These are phyloP conservation scores for Heliconius hermathena DNA, from an alignment of 1,140 invertebrate species.

Conservation along the genomic window DNA sequence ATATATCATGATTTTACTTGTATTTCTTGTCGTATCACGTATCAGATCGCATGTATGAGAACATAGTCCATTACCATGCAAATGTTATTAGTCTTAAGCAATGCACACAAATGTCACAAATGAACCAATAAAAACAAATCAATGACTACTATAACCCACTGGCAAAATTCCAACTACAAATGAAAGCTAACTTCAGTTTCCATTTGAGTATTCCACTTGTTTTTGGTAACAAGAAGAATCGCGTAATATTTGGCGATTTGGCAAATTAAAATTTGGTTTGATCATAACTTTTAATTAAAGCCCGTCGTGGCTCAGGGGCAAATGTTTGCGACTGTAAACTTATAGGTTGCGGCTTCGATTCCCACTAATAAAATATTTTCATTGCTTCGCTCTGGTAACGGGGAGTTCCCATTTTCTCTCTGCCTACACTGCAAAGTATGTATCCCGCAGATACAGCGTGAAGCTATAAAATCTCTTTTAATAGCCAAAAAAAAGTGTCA, in stretches of 20 bases:
- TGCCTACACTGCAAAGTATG: too few species aligned
- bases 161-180: constrained; percentile 29
- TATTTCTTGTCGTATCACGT: not conserved
- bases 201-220: constrained; percentile 24
- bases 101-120: constrained; percentile 24
- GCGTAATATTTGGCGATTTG: constrained; percentile 4
- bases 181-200: constrained; percentile 31
- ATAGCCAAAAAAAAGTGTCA: too few species aligned
- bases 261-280: constrained; percentile 2
- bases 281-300: not conserved
- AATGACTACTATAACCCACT: constrained; percentile 29
- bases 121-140: constrained; percentile 34
- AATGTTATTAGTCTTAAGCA: constrained; percentile 20
- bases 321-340: too few species aligned
- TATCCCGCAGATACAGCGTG: too few species aligned
- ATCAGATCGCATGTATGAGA: constrained; percentile 14
- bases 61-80: constrained; percentile 15
- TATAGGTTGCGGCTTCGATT: too few species aligned
- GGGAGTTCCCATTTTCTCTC: too few species aligned
- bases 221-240: constrained; percentile 22
- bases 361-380: too few species aligned
- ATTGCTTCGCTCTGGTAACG: too few species aligned
- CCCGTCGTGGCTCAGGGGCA: too few species aligned
- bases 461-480: not conserved
- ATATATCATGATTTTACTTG: too few species aligned